Evolutionary conservation across 2,797 vertebrate genomes (phyloP).

Genomic region (Arnoldichthys spilopterus): DNA sequence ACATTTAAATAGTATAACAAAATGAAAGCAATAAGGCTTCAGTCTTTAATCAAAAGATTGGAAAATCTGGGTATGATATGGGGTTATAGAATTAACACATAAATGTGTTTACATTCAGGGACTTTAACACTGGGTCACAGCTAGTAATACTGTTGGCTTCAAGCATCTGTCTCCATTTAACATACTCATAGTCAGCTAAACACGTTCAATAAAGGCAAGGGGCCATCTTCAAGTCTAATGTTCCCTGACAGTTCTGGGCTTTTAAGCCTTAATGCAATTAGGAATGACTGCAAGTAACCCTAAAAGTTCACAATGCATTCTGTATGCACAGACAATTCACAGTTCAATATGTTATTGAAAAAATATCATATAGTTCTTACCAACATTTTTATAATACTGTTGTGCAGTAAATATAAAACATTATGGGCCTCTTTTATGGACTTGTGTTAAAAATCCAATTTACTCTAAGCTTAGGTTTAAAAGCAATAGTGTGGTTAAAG

Average conservation of each 20-base stretch:
- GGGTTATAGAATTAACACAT: background rate
- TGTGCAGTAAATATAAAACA: background rate
- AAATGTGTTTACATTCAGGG: slow-evolving; percentile 11
- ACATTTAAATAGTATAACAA: background rate
- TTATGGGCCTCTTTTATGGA: too few species aligned
- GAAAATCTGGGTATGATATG: background rate
- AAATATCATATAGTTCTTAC: too few species aligned
- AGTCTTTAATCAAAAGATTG: background rate
- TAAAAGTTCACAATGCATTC: slow-evolving; percentile 3
- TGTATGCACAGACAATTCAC: background rate
- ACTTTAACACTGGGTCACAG: slow-evolving; percentile 3
- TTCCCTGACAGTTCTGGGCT: slow-evolving; percentile 47
- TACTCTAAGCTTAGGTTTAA: too few species aligned
- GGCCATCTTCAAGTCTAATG: slow-evolving; percentile 34
- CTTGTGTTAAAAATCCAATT: too few species aligned
- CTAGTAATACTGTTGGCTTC: background rate
- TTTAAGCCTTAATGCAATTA: slow-evolving; percentile 47
- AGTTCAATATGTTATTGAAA: slow-evolving; percentile 6
- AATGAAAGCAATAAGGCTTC: background rate
- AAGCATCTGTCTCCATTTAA: background rate
- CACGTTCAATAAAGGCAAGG: slow-evolving; percentile 24
- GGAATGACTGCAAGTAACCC: slow-evolving; percentile 46
- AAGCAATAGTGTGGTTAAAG: too few species aligned
- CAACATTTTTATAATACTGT: background rate
- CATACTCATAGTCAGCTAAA: slow-evolving; percentile 22